phyloP scores from a whole-genome alignment of 2,888 invertebrate genomes.

The Tinea trinotella region DNA sequence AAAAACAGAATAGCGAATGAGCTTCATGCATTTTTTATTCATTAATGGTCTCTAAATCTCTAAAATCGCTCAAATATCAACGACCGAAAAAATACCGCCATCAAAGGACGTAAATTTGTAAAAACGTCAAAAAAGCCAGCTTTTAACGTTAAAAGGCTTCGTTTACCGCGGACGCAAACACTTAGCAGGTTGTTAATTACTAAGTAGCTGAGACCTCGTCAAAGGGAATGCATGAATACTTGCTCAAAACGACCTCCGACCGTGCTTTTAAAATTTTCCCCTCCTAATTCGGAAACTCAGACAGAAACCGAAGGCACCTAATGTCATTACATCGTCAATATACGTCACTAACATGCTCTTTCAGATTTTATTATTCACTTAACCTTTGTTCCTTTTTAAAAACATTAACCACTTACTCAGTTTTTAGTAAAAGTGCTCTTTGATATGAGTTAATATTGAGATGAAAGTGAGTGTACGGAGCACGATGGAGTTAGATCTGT shows the following conservation, averaged over 20 bases:
- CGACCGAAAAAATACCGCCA: conserved; percentile 53
- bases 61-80: conserved; percentile 55
- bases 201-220: conserved; percentile 67
- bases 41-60: conserved; percentile 44
- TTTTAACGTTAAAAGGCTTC: conserved; percentile 69
- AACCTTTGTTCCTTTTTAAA: too few species aligned
- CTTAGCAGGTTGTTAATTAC: conserved; percentile 69
- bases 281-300: conserved; percentile 55
- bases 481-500: neutral
- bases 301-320: conserved; percentile 61
- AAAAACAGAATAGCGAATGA: conserved; percentile 12
- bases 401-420: too few species aligned
- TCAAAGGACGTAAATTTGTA: conserved; percentile 60
- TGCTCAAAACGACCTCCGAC: conserved; percentile 52
- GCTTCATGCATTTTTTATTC: conserved; percentile 22
- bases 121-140: conserved; percentile 35
- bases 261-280: conserved; percentile 66
- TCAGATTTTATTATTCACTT: neutral
- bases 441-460: too few species aligned
- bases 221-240: conserved; percentile 73
- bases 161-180: conserved; percentile 72
- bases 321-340: conserved; percentile 6
- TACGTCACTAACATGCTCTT: neutral
- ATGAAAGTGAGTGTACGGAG: neutral
- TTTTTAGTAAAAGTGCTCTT: too few species aligned